Conservation (phyloP, 2,797 vertebrate genomes). For the Propithecus perrieri region DNA sequence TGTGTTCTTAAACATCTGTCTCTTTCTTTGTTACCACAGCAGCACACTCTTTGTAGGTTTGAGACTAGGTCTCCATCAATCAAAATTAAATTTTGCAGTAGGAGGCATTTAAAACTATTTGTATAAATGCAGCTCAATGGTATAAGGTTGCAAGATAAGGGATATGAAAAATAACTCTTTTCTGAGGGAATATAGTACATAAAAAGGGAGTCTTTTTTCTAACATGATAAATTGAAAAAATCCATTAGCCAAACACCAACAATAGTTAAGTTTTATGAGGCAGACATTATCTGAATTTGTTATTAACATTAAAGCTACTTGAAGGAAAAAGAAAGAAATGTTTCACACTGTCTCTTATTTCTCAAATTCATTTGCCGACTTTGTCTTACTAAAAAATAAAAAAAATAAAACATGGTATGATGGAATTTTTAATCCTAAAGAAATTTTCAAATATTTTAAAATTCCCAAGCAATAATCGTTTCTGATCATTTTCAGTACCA, state of each 20-base stretch:
- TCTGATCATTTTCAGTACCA: background rate
- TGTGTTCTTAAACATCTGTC: background rate
- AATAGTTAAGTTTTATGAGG: slow-evolving; percentile 42
- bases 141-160: slow-evolving; percentile 53
- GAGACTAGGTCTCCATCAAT: slow-evolving; percentile 37
- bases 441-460: background rate
- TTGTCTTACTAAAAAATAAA: background rate
- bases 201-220: background rate
- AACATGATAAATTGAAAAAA: slow-evolving; percentile 53
- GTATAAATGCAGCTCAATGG: background rate
- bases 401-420: background rate
- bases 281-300: slow-evolving; percentile 38
- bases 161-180: slow-evolving; percentile 55
- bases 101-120: slow-evolving; percentile 37
- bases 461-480: background rate
- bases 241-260: slow-evolving; percentile 32
- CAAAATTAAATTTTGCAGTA: slow-evolving; percentile 53
- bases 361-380: background rate
- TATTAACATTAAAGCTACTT: background rate
- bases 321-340: background rate
- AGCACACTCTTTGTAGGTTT: slow-evolving; percentile 33
- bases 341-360: background rate
- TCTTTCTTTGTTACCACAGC: background rate
- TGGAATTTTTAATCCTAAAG: background rate
- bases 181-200: background rate